A percentile compares a stretch with the other conserved stretches of the same genome.
Evolutionary conservation across 1,140 invertebrate genomes (phyloP).

Genomic region (Scylla paramamosain): DNA sequence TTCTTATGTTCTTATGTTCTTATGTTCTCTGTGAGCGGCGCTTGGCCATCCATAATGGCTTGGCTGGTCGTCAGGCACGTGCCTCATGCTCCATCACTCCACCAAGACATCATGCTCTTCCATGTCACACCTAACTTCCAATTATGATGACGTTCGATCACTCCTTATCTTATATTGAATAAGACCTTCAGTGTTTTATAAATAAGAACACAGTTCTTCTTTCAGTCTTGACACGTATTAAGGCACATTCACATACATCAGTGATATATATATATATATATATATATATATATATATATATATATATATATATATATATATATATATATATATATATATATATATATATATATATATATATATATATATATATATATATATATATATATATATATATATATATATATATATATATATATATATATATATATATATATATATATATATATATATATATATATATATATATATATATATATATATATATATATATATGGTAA

Average conservation of each 20-base stretch:
- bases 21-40: too few species aligned
- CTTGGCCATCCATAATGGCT: too few species aligned
- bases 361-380: neutral
- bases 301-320: neutral
- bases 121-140: too few species aligned
- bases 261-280: too few species aligned
- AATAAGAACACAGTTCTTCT: too few species aligned
- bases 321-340: neutral
- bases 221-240: neutral
- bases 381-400: neutral
- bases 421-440: constrained; percentile 42
- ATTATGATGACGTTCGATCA: too few species aligned
- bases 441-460: constrained; percentile 38
- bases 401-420: neutral
- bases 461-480: constrained; percentile 47
- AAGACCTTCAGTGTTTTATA: too few species aligned
- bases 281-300: neutral
- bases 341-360: neutral
- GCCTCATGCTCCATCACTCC: too few species aligned
- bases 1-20: too few species aligned
- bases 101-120: too few species aligned
- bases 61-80: too few species aligned
- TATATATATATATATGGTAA: constrained; percentile 9
- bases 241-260: neutral
- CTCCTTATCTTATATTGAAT: too few species aligned